These are phyloP conservation scores for Ormyrus rosae DNA, from an alignment of 2,888 invertebrate species.

Conservation along the genomic window DNA sequence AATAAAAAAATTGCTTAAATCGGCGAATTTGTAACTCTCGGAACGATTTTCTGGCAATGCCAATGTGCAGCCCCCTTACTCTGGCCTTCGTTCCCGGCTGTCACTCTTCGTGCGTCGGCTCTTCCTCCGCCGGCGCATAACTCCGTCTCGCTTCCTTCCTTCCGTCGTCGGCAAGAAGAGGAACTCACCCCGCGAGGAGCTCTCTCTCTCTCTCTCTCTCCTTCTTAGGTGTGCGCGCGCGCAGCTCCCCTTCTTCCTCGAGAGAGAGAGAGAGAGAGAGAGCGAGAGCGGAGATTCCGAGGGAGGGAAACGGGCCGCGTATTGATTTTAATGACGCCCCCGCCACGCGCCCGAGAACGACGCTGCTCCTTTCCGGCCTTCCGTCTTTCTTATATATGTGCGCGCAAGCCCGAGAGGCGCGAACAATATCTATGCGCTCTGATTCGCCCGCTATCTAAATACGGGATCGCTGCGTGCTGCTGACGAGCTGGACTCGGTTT, in stretches of 20 bases:
- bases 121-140: not conserved
- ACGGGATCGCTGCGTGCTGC: slow-evolving; percentile 1
- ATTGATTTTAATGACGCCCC: slow-evolving; percentile 76
- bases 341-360: slow-evolving; percentile 58
- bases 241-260: slow-evolving; percentile 7
- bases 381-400: slow-evolving; percentile 18
- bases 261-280: slow-evolving; percentile 57
- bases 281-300: slow-evolving; percentile 62
- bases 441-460: slow-evolving; percentile 60
- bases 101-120: no score
- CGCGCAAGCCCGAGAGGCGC: slow-evolving; percentile 64
- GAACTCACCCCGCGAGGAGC: not conserved
- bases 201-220: slow-evolving; percentile 49
- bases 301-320: slow-evolving; percentile 69
- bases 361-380: not conserved
- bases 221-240: slow-evolving; percentile 60
- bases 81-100: not conserved
- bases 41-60: not conserved
- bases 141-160: slow-evolving; percentile 46
- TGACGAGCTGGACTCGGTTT: no score
- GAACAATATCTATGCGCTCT: slow-evolving; percentile 68
- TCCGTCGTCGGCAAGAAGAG: slow-evolving; percentile 20
- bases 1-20: no score
- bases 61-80: slow-evolving; percentile 37
- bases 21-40: no score